phyloP scores from a whole-genome alignment of 2,888 invertebrate species.

The Theretra japonica region DNA sequence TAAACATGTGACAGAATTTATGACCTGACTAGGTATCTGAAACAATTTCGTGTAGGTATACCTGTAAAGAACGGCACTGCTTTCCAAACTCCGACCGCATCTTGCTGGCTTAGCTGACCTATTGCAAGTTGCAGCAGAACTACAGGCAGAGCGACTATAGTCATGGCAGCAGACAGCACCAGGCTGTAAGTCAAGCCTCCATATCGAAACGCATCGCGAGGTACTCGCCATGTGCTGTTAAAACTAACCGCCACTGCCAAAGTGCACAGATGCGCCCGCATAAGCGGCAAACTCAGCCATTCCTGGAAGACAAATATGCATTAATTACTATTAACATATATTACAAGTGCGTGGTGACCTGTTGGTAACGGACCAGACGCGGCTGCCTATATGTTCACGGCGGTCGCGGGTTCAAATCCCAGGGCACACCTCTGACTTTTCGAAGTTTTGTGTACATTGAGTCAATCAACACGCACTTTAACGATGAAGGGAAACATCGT shows the following conservation, averaged over 20 bases:
- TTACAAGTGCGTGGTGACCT: too few relatives aligned
- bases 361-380: too few relatives aligned
- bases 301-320: conserved; percentile 44
- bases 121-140: conserved; percentile 86
- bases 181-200: conserved; percentile 83
- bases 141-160: conserved; percentile 83
- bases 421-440: too few relatives aligned
- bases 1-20: too few relatives aligned
- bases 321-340: neutral
- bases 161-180: conserved; percentile 75
- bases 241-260: conserved; percentile 83
- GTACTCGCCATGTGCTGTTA: conserved; percentile 85
- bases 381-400: too few relatives aligned
- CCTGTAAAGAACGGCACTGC: conserved; percentile 88
- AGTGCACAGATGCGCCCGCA: conserved; percentile 76
- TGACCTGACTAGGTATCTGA: too few relatives aligned
- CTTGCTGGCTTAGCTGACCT: conserved; percentile 87
- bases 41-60: conserved; percentile 44
- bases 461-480: too few relatives aligned
- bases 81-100: conserved; percentile 86
- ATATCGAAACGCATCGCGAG: conserved; percentile 77
- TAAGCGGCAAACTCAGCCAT: conserved; percentile 58
- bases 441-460: too few relatives aligned
- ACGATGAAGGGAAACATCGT: too few relatives aligned
- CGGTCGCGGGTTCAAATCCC: too few relatives aligned